Percentiles rank a stretch among this genome's conserved stretches.
Evolutionary conservation across 2,113 vertebrate species (phyloP).

Genomic region (Empidonax traillii): DNA sequence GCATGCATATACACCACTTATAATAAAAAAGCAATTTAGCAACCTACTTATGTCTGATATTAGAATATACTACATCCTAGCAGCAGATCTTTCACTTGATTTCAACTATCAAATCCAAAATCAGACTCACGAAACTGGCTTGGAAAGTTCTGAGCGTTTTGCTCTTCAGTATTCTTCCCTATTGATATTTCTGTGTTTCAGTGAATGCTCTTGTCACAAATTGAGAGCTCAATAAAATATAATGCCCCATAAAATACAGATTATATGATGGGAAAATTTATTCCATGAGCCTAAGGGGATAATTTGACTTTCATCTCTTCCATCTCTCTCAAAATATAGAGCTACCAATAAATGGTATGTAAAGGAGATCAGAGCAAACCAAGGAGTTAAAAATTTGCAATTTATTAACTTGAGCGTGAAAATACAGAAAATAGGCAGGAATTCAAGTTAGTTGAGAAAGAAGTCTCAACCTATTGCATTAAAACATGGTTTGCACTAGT

Average conservation of each 20-base stretch:
- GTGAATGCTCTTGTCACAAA: conserved; percentile 29
- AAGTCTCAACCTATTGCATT: conserved; percentile 69
- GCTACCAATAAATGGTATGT: conserved; percentile 48
- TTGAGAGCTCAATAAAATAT: conserved; percentile 48
- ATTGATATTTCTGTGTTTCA: conserved; percentile 10
- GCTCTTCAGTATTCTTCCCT: neutral
- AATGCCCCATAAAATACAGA: conserved; percentile 40
- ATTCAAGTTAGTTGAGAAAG: conserved; percentile 58
- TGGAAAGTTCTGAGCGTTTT: neutral
- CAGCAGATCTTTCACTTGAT: neutral
- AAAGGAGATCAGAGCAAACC: conserved; percentile 63
- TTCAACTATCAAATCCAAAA: neutral
- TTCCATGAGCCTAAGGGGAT: conserved; percentile 56
- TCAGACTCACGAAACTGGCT: neutral
- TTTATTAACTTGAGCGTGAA: conserved; percentile 72
- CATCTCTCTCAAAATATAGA: conserved; percentile 57
- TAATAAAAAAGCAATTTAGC: neutral
- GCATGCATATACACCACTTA: neutral
- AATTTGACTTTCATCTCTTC: conserved; percentile 64
- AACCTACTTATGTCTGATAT: neutral
- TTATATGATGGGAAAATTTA: conserved; percentile 38
- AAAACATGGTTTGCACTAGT: conserved; percentile 64
- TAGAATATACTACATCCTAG: neutral
- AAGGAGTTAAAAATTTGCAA: conserved; percentile 48
- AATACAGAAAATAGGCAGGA: conserved; percentile 62